Evolutionary conservation across 2,113 vertebrate species (phyloP).

Genomic region (Indri indri): DNA sequence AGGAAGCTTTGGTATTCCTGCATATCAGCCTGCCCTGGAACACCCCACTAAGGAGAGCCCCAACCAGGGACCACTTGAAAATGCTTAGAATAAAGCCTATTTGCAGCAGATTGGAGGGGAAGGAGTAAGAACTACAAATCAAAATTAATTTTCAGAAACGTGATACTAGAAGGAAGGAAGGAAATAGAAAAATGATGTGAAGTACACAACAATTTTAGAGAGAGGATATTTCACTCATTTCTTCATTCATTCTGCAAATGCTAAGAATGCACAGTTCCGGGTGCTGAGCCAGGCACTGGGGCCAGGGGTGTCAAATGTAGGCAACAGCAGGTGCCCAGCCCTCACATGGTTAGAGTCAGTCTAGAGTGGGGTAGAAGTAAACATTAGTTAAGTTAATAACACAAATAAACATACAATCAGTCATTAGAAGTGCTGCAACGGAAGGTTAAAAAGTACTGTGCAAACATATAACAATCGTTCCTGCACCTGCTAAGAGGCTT

Average conservation of each 20-base stretch:
- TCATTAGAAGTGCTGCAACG: neutral
- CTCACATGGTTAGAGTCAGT: neutral
- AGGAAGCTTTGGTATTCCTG: neutral
- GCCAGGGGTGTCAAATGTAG: neutral
- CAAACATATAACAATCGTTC: neutral
- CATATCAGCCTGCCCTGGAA: neutral
- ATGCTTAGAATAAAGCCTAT: neutral
- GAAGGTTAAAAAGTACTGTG: neutral
- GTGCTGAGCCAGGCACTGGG: neutral
- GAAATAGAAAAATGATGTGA: neutral
- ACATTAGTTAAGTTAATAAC: neutral
- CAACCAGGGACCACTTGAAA: neutral
- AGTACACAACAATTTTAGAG: neutral
- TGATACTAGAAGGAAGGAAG: neutral
- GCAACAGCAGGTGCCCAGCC: neutral
- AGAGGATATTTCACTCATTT: neutral
- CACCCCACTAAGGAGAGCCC: neutral
- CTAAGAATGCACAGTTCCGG: neutral
- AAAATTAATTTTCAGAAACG: neutral
- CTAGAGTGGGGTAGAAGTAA: neutral
- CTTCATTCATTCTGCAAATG: neutral
- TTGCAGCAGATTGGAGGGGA: neutral
- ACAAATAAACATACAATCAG: neutral
- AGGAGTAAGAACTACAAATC: neutral
- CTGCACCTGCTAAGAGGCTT: neutral